Conservation (phyloP, 2,113 vertebrate species). For the Sialia sialis region DNA sequence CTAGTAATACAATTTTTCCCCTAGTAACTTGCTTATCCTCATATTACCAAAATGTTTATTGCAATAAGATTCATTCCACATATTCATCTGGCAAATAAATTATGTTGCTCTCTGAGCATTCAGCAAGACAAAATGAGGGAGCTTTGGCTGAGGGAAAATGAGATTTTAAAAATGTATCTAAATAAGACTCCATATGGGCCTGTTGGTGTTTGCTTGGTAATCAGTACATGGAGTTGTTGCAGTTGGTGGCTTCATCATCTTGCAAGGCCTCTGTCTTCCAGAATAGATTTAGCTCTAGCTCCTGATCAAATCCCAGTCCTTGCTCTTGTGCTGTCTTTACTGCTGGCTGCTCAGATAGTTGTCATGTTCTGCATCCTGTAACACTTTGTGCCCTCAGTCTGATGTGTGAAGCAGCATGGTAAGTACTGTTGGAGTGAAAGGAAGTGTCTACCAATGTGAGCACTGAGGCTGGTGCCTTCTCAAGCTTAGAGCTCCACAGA, state of each 20-base stretch:
- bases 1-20: neutral
- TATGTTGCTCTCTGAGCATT: neutral
- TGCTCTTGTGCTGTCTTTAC: neutral
- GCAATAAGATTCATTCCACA: neutral
- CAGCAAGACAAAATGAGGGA: neutral
- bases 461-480: rapidly evolving
- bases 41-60: neutral
- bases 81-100: neutral
- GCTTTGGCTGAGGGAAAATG: neutral
- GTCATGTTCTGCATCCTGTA: neutral
- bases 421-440: neutral
- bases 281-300: neutral
- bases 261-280: neutral
- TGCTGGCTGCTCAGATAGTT: neutral
- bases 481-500: neutral
- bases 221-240: neutral
- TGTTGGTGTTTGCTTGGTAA: neutral
- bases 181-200: neutral
- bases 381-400: rapidly evolving
- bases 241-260: neutral
- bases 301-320: neutral
- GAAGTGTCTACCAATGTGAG: neutral
- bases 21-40: neutral
- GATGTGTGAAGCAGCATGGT: neutral
- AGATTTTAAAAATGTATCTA: neutral